phyloP scores from a whole-genome alignment of 2,888 invertebrate species.

The Hyposoter didymator region DNA sequence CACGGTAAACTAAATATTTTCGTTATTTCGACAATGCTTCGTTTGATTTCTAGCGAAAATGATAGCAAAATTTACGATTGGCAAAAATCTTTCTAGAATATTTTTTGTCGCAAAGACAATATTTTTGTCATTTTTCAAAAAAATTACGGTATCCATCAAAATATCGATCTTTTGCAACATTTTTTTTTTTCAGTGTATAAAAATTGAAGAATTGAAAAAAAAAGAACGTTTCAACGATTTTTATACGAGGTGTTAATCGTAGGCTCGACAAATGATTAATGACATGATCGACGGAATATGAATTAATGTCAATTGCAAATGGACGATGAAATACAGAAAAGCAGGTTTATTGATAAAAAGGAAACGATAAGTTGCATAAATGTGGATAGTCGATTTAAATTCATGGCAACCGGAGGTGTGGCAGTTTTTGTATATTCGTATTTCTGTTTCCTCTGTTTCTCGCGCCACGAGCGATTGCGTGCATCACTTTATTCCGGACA shows the following conservation, averaged over 20 bases:
- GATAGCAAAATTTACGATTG: too few species aligned
- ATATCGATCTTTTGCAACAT: too few species aligned
- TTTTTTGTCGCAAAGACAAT: too few species aligned
- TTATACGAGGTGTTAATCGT: not conserved
- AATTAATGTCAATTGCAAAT: conserved; percentile 7
- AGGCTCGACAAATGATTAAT: not conserved
- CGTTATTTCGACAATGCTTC: too few species aligned
- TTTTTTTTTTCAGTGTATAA: too few species aligned
- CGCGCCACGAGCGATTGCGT: not conserved
- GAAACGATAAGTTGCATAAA: conserved; percentile 24
- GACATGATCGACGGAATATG: not conserved
- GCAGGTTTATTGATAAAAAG: not conserved
- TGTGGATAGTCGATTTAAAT: not conserved
- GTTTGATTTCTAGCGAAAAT: too few species aligned
- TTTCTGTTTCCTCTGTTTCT: not conserved
- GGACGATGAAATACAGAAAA: conserved; percentile 37
- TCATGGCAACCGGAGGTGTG: conserved; percentile 13
- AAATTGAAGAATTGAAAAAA: not conserved
- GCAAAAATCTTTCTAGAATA: too few species aligned
- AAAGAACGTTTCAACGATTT: not conserved
- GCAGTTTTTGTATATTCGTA: conserved; percentile 13
- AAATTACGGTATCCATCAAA: too few species aligned
- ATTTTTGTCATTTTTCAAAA: too few species aligned
- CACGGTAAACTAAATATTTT: too few species aligned
- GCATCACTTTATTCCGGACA: not conserved